Percentiles rank a stretch among this genome's conserved stretches.
Conservation (phyloP, 2,888 invertebrate genomes). For the Macrophya annulata region DNA sequence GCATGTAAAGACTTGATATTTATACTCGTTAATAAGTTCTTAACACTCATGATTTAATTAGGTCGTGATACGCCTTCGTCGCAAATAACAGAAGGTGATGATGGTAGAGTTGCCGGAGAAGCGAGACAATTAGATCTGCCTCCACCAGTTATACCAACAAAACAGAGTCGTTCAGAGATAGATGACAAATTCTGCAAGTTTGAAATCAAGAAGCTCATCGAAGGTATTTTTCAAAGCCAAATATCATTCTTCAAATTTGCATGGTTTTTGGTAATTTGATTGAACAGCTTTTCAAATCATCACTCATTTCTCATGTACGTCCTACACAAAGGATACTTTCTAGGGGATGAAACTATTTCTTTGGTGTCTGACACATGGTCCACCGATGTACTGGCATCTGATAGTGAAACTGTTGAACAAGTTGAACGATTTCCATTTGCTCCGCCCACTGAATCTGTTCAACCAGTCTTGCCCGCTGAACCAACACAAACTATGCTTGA, state of each 20-base stretch:
- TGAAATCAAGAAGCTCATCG: constrained; percentile 89
- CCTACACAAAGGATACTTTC: constrained; percentile 60
- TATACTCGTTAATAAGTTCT: neutral
- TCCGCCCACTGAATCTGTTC: constrained; percentile 73
- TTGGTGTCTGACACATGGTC: constrained; percentile 99
- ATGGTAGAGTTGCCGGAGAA: constrained; percentile 79
- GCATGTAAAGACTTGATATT: neutral
- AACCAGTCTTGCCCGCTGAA: constrained; percentile 77
- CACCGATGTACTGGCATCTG: constrained; percentile 98
- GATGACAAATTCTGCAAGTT: constrained; percentile 99
- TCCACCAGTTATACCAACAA: constrained; percentile 80
- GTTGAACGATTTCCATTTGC: constrained; percentile 81
- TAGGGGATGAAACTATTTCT: constrained; percentile 96
- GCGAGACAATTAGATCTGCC: constrained; percentile 76
- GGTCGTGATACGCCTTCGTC: constrained; percentile 97
- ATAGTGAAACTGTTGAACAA: constrained; percentile 95
- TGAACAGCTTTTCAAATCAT: constrained; percentile 29
- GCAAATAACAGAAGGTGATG: constrained; percentile 92
- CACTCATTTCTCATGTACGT: constrained; percentile 52
- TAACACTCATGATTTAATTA: constrained; percentile 56
- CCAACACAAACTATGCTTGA: constrained; percentile 83
- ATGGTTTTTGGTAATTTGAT: constrained; percentile 10
- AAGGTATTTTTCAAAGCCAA: constrained; percentile 75
- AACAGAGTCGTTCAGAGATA: constrained; percentile 95
- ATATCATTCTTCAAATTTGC: constrained; percentile 32